Evolutionary conservation across 2,113 vertebrate species (phyloP).

Genomic region (Heteronetta atricapilla): DNA sequence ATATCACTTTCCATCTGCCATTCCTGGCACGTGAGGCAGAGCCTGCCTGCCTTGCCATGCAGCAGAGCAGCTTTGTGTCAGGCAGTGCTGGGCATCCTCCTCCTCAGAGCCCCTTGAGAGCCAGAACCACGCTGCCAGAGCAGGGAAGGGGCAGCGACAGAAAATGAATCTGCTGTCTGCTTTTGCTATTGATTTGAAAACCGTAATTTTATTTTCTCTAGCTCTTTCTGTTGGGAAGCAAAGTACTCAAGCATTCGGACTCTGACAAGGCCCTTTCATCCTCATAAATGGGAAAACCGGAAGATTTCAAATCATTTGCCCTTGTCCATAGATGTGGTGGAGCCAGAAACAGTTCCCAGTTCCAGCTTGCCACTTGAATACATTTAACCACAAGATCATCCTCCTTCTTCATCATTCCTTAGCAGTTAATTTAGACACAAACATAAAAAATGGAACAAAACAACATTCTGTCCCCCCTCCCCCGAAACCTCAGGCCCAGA

Average conservation of each 20-base stretch:
- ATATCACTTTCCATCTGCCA: not conserved
- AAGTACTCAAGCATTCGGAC: not conserved
- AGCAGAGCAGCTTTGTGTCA: not conserved
- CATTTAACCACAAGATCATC: not conserved
- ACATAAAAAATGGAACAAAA: not conserved
- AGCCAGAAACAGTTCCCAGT: not conserved
- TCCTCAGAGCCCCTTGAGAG: not conserved
- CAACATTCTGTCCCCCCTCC: not conserved
- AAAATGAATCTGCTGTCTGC: not conserved
- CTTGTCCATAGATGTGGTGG: not conserved
- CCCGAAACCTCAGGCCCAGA: not conserved
- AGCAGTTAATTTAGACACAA: not conserved
- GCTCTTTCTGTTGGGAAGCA: not conserved
- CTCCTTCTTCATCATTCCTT: not conserved
- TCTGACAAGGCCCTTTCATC: not conserved
- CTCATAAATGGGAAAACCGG: not conserved
- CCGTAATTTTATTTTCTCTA: not conserved
- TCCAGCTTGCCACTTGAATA: not conserved
- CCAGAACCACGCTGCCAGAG: not conserved
- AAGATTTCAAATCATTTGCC: not conserved
- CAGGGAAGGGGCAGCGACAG: not conserved
- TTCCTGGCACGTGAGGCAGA: not conserved
- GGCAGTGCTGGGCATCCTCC: not conserved
- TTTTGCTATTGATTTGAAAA: not conserved
- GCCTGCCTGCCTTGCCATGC: not conserved